Base-by-base conservation (phyloP, 2,888 invertebrate genomes). In the Molanna angustata region DNA sequence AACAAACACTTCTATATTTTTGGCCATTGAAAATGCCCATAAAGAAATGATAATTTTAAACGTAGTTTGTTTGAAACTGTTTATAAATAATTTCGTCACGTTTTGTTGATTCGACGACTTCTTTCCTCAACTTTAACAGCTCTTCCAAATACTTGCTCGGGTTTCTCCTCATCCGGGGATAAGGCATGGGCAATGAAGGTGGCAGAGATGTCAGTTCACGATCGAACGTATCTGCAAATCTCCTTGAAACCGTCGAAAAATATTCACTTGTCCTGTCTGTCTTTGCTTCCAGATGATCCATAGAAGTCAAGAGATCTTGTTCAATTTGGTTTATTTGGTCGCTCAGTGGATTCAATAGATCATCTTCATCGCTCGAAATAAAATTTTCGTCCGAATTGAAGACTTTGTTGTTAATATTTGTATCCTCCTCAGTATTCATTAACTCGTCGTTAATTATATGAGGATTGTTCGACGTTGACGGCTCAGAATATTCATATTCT, bases 131-230 rank as follows among this genome's bases (percentile, higher is more conserved):
- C 49, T 73, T 69, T 9, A 81, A 77, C 56, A 83, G 70, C 65
- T 82, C 79, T 60, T 74, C 76, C 52, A 83, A 65, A 67, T 80
- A 82, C 55, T 78, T 76, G 49, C 78, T 81, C 1, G 83, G 83
- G 61, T 67, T 71, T 50, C 52, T 41, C 35, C 46, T 56, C 6
- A 40, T 41, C 21, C 52, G 22, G 1, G 52, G 46, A 40, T 55
- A 55, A 4, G 57, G 49, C 0, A 20, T 40, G 9, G 52, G 52
- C 13, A 19, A 47, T 14, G 17, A 37, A 35, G 16, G 33, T 1
- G 48, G 48, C 9, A 40, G 14, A 2, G 49, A 41, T 35, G 35
- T 7, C 3, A 41, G 37, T n/a, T 33, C 39, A 7, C 44, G 21
- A 46, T 49, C 27, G 14, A 52, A 48, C 14, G 40, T 45, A 13